phyloP scores from a whole-genome alignment of 2,113 vertebrate genomes.

The Acrocephalus kingi region DNA sequence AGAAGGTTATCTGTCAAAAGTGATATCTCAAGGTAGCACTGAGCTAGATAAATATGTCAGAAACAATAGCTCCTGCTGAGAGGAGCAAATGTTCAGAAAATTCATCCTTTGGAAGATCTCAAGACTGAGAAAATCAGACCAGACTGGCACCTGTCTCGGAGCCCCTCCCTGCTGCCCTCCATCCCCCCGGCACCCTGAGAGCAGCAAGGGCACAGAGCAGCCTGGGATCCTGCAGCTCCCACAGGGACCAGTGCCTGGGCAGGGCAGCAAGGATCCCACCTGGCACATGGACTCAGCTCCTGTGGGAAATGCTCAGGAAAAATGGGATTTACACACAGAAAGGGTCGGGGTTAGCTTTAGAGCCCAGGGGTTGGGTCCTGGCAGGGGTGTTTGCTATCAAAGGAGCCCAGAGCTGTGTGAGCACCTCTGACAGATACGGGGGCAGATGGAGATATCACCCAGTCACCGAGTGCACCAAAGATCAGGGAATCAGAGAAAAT shows the following conservation, averaged over 20 bases:
- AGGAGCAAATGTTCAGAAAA: conserved; percentile 44
- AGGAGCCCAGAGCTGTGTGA: not conserved
- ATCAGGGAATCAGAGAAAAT: rapidly evolving
- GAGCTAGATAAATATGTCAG: conserved; percentile 57
- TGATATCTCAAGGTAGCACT: conserved; percentile 32
- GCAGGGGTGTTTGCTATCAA: not conserved
- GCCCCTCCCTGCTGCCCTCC: not conserved
- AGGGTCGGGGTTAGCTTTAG: rapidly evolving
- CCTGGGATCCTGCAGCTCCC: not conserved
- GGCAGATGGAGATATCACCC: not conserved
- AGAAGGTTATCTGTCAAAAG: conserved; percentile 62
- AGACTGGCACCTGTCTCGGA: not conserved
- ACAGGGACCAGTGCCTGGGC: not conserved
- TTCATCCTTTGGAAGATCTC: not conserved
- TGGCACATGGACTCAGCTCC: not conserved
- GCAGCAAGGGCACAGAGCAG: not conserved
- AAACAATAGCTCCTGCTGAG: conserved; percentile 49
- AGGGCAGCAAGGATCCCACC: not conserved
- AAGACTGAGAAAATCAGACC: not conserved
- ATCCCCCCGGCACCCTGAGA: not conserved
- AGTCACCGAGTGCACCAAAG: not conserved
- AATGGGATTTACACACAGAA: not conserved
- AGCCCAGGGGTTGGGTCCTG: not conserved
- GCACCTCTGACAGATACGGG: not conserved
- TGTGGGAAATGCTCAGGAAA: not conserved